Evolutionary conservation across 1,140 invertebrate genomes (phyloP).

Genomic region (Trachelipus rathkii): DNA sequence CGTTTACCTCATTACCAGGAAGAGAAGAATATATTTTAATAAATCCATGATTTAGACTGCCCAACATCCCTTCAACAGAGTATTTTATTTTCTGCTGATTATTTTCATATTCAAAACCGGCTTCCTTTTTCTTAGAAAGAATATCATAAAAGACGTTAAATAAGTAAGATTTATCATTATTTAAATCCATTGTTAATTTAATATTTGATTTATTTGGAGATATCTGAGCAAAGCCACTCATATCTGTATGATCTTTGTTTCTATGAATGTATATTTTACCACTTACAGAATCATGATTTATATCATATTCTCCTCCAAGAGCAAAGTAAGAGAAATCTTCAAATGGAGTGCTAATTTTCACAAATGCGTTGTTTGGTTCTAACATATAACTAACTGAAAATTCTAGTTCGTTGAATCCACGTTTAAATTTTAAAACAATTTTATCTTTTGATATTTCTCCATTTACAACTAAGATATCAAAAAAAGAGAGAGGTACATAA

Average conservation of each 20-base stretch:
- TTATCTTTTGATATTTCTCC: background rate
- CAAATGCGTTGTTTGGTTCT: background rate
- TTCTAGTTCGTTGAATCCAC: background rate
- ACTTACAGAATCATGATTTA: background rate
- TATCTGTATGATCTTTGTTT: background rate
- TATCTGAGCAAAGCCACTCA: background rate
- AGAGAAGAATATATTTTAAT: background rate
- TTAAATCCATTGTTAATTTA: background rate
- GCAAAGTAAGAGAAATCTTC: background rate
- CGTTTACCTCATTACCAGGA: background rate
- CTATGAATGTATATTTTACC: background rate
- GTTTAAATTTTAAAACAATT: background rate
- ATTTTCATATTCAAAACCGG: background rate
- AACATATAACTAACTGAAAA: background rate
- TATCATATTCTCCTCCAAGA: background rate
- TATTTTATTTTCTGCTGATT: background rate
- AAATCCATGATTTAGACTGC: background rate
- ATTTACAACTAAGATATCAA: background rate
- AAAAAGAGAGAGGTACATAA: background rate
- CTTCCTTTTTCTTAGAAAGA: background rate
- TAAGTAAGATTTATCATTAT: background rate
- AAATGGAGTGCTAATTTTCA: background rate
- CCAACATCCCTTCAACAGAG: background rate
- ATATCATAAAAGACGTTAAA: background rate
- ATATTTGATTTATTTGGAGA: background rate